phyloP scores from a whole-genome alignment of 2,888 invertebrate genomes.

The Apotomis capreana region DNA sequence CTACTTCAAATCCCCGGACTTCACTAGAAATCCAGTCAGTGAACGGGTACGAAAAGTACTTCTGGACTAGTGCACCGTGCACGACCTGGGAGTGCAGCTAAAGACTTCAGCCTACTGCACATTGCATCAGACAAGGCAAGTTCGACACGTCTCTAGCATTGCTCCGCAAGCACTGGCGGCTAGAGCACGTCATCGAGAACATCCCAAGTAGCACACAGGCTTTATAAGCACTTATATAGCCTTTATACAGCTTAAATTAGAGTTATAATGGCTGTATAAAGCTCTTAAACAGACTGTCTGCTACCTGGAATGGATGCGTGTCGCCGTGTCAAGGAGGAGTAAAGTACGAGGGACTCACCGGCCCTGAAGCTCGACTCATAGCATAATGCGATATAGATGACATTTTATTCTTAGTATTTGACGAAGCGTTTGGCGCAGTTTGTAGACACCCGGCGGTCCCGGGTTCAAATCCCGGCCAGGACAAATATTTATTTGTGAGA shows the following conservation, averaged over 20 bases:
- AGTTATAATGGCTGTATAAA: no score
- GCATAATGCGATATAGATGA: not conserved
- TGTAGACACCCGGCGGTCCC: no score
- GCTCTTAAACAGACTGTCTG: no score
- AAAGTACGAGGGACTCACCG: slow-evolving; percentile 77
- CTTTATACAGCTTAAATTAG: no score
- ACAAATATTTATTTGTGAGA: no score
- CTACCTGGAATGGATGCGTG: slow-evolving; percentile 64
- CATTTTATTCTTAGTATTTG: no score
- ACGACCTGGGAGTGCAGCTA: slow-evolving; percentile 90
- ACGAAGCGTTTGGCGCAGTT: no score
- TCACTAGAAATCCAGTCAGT: slow-evolving; percentile 95
- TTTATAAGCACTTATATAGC: no score
- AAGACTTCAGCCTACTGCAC: slow-evolving; percentile 92
- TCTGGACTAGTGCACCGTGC: slow-evolving; percentile 89
- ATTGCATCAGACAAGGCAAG: slow-evolving; percentile 91
- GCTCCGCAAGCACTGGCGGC: slow-evolving; percentile 91
- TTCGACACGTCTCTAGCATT: slow-evolving; percentile 90
- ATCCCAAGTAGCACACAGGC: slow-evolving; percentile 59
- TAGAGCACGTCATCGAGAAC: slow-evolving; percentile 87
- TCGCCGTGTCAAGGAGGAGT: slow-evolving; percentile 76
- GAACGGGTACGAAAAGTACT: slow-evolving; percentile 91
- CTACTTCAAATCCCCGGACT: slow-evolving; percentile 91
- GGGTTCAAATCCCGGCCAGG: no score
- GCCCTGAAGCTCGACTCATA: slow-evolving; percentile 64